Percentiles rank a stretch among this genome's conserved stretches.
Conservation (phyloP, 2,888 invertebrate species). For the Apocheima hispidaria region DNA sequence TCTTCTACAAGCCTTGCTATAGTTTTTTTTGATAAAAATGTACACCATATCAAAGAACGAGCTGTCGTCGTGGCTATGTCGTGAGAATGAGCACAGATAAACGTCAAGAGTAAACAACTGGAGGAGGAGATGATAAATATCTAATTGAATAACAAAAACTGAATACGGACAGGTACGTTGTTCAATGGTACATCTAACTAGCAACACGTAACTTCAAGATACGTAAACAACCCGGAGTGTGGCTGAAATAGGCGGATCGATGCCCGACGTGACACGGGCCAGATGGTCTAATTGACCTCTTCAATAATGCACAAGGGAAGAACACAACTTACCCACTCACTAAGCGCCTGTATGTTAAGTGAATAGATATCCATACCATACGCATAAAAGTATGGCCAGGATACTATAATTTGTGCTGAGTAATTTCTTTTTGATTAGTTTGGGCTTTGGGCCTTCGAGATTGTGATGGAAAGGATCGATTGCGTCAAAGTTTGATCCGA, state of each 20-base stretch:
- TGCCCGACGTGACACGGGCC: conserved; percentile 27
- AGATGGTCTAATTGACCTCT: conserved; percentile 34
- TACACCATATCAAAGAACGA: too few species aligned
- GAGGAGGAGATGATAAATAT: too few species aligned
- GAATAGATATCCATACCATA: background rate
- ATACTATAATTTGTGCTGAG: conserved; percentile 4
- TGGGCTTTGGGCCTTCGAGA: conserved; percentile 3
- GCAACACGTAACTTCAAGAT: background rate
- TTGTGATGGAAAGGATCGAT: conserved; percentile 1
- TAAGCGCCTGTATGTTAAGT: background rate
- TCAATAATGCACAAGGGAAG: conserved; percentile 31
- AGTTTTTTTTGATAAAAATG: too few species aligned
- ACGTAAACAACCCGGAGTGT: conserved; percentile 1
- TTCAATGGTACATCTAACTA: too few species aligned
- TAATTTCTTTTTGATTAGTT: conserved; percentile 23
- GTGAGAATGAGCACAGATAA: too few species aligned
- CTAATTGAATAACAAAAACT: too few species aligned
- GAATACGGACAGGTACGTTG: too few species aligned
- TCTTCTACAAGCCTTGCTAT: too few species aligned
- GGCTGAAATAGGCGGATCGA: conserved; percentile 27
- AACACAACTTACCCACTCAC: conserved; percentile 12
- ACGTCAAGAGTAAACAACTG: too few species aligned
- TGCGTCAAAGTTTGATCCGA: background rate
- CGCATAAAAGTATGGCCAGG: background rate
- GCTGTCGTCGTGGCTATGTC: too few species aligned